Base-by-base conservation (phyloP, 92 coral and sea anemone genomes). In the Paragorgia papillata region DNA sequence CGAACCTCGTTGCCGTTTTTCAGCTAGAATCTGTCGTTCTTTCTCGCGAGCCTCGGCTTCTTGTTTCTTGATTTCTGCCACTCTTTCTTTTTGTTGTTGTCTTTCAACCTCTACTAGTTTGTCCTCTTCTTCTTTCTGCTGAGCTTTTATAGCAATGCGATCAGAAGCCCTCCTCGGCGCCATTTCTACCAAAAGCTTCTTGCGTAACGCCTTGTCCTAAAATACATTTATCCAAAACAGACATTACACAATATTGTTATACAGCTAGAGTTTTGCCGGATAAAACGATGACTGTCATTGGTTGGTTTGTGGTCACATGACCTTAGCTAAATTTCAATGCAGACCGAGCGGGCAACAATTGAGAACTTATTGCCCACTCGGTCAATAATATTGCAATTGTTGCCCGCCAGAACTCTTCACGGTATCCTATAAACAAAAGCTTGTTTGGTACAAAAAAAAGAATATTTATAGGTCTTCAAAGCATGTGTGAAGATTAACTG, bases 141-240 rank as follows among this genome's bases (percentile, higher is more conserved):
- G 90, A 35, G 85, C 88, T 84, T 92, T 92, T 24, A 88, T 87
- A 39, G 97, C 97, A 46, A 92, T 92, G 62, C 97, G 79, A 31
- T 91, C 96, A 27, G 97, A 92, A 12, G 90, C 89, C 29, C 97
- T 44, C 18, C 97, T 84, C 12, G 97, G 97, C 48, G 96, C 96
- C 90, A 92, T 80, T 69, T 92, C 97, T 61, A 87, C 74, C 43
- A 92, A 68, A 20, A 90, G 51, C 75, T 92, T 92, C 69, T 92
- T 92, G 70, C 90, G 91, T 41, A 90, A 74, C 30, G 96, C 97
- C 64, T 88, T 92, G 62, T 92, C 97, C 97, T 92, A 62, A 28
- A 53, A 60, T n/a, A n/a, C n/a, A 55, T 34, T 19, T 19, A 55
- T 55, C 61, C 5, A 63, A 63, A 17, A 27, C 13, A 60, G 4